Evolutionary conservation across 1,140 invertebrate species (phyloP), one percentile per base, ranked within the genome.

Genomic region (Pogonognathellus flavescens): DNA sequence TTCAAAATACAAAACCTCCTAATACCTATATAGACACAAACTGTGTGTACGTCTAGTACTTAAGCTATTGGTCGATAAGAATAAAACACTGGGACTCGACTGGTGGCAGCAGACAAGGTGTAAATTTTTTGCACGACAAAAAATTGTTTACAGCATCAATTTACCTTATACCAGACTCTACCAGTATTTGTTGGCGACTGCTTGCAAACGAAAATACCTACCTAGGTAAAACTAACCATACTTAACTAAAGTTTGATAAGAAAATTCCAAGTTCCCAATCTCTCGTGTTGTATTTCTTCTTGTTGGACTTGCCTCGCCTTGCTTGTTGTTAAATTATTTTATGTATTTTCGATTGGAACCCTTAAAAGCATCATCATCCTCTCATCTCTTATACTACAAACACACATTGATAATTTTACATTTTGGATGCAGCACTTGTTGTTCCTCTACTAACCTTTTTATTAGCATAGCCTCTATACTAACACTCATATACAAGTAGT

Each of bases 61-160:
- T n/a, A 41, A 41, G 31, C 31, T 41, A 41, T 41, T 41, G 31
- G 31, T 41, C 2, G 31, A 41, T 6, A 41, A 41, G 31, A 41
- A 41, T 41, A 41, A 6, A 6, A 41, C 31, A 41, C 31, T 41
- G 31, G n/a, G n/a, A n/a, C n/a, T n/a, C n/a, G n/a, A n/a, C n/a
- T n/a, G n/a, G n/a, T n/a, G n/a, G 31, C 31, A 41, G 6, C 31
- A 60, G 59, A 20, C 18, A 60, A 60, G 10, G 22, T 60, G 59
- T 20, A 60, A 22, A 10, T 60, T 18, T 10, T 60, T 18, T 22
- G 2, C 18, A 18, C 10, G 10, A 41, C 22, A 70, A 70, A 70
- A 70, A 70, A 70, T 70, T 70, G 66, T 70, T 70, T 70, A 31
- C 66, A 20, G 59, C n/a, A 60, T 60, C 9, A 18, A 60, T 59